Base-by-base conservation (phyloP, 37 sponge, comb jelly and placozoan genomes). In the Petrosia ficiformis region DNA sequence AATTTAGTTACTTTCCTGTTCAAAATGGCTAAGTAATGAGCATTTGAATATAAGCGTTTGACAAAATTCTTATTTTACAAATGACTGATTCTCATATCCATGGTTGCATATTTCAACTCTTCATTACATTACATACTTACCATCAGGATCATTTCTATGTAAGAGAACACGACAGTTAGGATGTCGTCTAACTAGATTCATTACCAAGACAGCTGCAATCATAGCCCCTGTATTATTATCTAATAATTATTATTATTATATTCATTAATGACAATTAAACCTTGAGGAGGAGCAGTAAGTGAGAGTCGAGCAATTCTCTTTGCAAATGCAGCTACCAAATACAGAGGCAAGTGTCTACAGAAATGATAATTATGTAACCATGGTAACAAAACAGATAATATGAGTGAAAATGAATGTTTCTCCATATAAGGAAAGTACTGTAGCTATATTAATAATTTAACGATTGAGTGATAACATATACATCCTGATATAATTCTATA, bases 301-400 rank as follows among this genome's bases (percentile, higher is more conserved):
- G 89, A 44, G 54, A 93, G 69, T 28, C 94, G 44, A 22, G 92
- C 70, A 58, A 98, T 81, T 65, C 84, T 88, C 78, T 98, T 98
- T 33, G 71, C 76, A 71, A 95, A 98, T 19, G 99, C 91, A 61
- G 99, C 96, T 16, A 95, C 92, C 56, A 98, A 41, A 74, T 98
- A 98, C 38, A 89, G 86, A 8, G 99, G 92, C 25, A 98, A 85
- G 59, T 93, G 96, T 0, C 95, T 94, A 43, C 29, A 67, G 28
- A 26, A 32, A n/a, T 24, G 6, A 32, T 63, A n/a, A n/a, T n/a
- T 43, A 44, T 4, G 11, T 8, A 19, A 5, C 25, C 39, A 75
- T 71, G 11, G 10, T 67, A 2, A 59, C 4, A 68, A 64, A 25
- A 68, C 11, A n/a, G 44, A 39, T 25, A 68, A 32, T 19, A 37